phyloP scores from a whole-genome alignment of 2,888 invertebrate genomes.

The Serripes groenlandicus region DNA sequence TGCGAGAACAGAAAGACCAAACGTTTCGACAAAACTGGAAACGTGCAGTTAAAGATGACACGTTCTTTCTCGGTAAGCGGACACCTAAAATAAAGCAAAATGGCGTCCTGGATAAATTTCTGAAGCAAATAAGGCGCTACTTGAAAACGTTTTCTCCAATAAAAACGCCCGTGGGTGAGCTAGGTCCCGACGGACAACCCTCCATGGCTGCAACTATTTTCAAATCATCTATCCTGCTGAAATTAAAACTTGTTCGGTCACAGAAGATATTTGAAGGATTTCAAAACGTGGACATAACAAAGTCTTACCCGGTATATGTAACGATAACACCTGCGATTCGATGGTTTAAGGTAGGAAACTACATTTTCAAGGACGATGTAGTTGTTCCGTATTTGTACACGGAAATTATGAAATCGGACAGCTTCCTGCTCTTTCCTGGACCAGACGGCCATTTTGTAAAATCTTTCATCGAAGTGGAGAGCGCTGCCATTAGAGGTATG shows the following conservation, averaged over 20 bases:
- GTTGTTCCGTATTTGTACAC: slow-evolving; percentile 7
- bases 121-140: slow-evolving; percentile 16
- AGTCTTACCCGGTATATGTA: slow-evolving; percentile 18
- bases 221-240: slow-evolving; percentile 8
- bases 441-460: slow-evolving; percentile 38
- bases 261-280: slow-evolving; percentile 2
- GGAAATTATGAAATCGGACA: slow-evolving; percentile 25
- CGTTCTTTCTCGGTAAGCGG: slow-evolving; percentile 25
- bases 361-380: slow-evolving; percentile 24
- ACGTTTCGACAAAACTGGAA: slow-evolving; percentile 33
- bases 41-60: slow-evolving; percentile 13
- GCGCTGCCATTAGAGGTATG: slow-evolving; percentile 13
- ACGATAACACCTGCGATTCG: slow-evolving; percentile 42
- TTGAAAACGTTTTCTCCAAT: background rate
- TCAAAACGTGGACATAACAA: slow-evolving; percentile 25
- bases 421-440: slow-evolving; percentile 20
- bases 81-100: slow-evolving; percentile 13
- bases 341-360: slow-evolving; percentile 12
- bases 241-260: slow-evolving; percentile 1
- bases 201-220: background rate
- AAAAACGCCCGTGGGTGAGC: slow-evolving; percentile 33
- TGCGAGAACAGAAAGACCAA: slow-evolving; percentile 20
- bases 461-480: slow-evolving; percentile 36
- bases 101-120: slow-evolving; percentile 44
- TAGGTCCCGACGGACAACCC: background rate